Percentiles rank a stretch among this genome's conserved stretches.
Evolutionary conservation across 2,797 vertebrate species (phyloP).

Genomic region (Characodon lateralis): DNA sequence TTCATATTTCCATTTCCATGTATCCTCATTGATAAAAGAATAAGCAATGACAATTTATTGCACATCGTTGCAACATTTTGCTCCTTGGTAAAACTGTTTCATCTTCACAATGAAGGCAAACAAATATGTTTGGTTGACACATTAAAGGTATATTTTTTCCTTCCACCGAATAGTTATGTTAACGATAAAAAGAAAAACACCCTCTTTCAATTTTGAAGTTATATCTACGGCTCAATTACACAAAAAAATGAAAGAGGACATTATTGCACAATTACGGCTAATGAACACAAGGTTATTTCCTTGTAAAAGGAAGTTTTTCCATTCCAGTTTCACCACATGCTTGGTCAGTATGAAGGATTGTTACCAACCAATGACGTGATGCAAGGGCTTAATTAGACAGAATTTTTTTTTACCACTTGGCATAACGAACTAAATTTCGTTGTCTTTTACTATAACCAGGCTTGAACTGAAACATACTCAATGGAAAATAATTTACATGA

Average conservation of each 20-base stretch:
- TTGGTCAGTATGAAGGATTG: background rate
- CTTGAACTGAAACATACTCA: background rate
- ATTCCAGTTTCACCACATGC: background rate
- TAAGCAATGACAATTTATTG: slow-evolving; percentile 15
- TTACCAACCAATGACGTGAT: background rate
- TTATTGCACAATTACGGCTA: background rate
- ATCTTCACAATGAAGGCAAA: background rate
- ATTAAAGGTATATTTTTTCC: slow-evolving; percentile 2
- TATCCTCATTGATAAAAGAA: slow-evolving; percentile 17
- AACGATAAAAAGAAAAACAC: background rate
- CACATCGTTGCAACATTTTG: slow-evolving; percentile 5
- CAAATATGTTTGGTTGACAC: slow-evolving; percentile 2
- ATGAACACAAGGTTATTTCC: background rate
- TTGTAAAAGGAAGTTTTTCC: background rate
- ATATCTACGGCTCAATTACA: background rate
- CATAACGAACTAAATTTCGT: background rate
- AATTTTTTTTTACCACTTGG: background rate
- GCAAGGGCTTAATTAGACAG: too few species aligned
- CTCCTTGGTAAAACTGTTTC: background rate
- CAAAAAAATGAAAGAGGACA: background rate
- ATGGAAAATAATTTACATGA: background rate
- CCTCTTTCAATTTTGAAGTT: background rate
- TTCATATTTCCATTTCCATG: background rate
- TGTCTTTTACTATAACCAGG: background rate
- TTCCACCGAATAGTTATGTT: background rate